A percentile compares a stretch with the other conserved stretches of the same genome.
Conservation (phyloP, 2,888 invertebrate species). For the Aradus depressus region DNA sequence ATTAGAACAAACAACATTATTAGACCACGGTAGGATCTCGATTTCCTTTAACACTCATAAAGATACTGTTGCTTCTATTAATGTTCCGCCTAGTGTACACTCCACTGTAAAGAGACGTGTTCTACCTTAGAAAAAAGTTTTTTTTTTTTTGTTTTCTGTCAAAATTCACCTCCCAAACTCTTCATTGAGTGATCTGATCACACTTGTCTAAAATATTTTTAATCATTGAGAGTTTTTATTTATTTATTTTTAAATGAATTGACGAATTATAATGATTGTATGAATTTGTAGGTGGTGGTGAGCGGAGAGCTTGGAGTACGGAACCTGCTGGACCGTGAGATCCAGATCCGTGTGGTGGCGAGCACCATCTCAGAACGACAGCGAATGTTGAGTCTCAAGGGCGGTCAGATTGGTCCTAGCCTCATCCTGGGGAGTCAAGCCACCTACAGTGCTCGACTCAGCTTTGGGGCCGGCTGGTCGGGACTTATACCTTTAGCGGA, state of each 20-base stretch:
- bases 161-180: not conserved
- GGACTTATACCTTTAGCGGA: conserved; percentile 48
- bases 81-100: too few relatives aligned
- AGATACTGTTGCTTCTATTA: too few relatives aligned
- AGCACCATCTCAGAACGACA: conserved; percentile 23
- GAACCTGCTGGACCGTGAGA: conserved; percentile 23
- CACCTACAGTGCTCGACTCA: conserved; percentile 21
- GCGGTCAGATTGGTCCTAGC: conserved; percentile 21
- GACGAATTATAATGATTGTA: not conserved
- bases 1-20: too few relatives aligned
- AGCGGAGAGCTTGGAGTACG: conserved; percentile 27
- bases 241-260: too few relatives aligned
- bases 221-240: too few relatives aligned
- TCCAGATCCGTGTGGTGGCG: conserved; percentile 25
- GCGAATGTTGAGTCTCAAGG: too few relatives aligned
- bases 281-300: conserved; percentile 24
- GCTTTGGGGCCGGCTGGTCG: conserved; percentile 28
- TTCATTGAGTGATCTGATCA: not conserved
- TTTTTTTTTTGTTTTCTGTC: not conserved
- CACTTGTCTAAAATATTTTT: too few relatives aligned
- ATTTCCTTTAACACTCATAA: too few relatives aligned
- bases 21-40: too few relatives aligned
- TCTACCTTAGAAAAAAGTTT: too few relatives aligned
- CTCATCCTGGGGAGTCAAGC: conserved; percentile 24
- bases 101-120: too few relatives aligned